phyloP scores from a whole-genome alignment of 2,797 vertebrate species.

The Leontocebus nigricollis region DNA sequence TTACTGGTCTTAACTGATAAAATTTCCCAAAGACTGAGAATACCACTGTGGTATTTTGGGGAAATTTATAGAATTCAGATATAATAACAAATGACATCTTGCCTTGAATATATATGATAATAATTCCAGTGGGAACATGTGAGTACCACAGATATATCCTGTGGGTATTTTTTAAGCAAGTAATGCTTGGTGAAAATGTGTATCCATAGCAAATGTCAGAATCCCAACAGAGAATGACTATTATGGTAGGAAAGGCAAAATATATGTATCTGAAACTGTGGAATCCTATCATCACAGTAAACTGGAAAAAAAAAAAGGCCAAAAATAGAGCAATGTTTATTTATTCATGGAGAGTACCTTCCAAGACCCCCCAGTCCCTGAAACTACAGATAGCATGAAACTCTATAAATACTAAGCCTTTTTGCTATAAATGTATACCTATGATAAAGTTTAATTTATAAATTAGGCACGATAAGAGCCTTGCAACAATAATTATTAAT shows the following conservation, averaged over 20 bases:
- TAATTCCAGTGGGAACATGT: background rate
- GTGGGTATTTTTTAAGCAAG: background rate
- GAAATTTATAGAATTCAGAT: background rate
- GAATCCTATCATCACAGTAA: background rate
- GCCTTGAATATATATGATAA: background rate
- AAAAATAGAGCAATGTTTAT: background rate
- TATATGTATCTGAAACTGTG: background rate
- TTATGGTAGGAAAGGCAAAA: background rate
- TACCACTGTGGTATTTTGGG: background rate
- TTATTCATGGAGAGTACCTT: background rate
- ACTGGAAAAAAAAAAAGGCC: background rate
- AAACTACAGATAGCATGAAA: background rate
- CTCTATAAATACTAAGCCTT: background rate
- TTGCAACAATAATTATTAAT: background rate
- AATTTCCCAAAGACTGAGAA: background rate
- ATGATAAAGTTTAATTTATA: background rate
- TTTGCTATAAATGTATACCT: background rate
- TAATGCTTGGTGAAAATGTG: background rate
- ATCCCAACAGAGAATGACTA: background rate
- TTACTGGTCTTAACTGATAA: background rate
- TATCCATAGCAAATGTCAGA: background rate
- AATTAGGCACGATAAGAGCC: background rate
- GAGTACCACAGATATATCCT: background rate
- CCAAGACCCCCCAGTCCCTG: background rate
- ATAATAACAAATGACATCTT: background rate